These are phyloP conservation scores for Hecatera dysodea DNA, from an alignment of 2,888 invertebrate genomes.

Conservation along the genomic window DNA sequence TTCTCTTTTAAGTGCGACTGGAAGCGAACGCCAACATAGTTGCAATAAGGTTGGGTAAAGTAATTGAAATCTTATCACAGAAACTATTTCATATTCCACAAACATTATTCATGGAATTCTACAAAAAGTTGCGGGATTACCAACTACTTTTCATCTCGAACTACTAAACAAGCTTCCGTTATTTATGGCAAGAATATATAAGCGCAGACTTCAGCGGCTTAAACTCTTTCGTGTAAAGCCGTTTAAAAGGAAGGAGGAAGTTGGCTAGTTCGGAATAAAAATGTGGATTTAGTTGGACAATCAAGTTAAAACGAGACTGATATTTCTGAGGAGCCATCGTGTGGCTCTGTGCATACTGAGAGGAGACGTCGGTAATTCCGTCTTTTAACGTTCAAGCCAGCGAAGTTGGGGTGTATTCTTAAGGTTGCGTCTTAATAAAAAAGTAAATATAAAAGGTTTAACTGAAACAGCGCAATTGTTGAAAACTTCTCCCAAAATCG, in stretches of 20 bases:
- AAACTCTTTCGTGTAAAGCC: slow-evolving; percentile 19
- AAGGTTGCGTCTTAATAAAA: slow-evolving; percentile 4
- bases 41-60: too few species aligned
- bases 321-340: slow-evolving; percentile 39
- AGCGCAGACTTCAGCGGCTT: slow-evolving; percentile 24
- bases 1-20: too few species aligned
- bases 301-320: slow-evolving; percentile 37
- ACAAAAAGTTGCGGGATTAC: slow-evolving; percentile 31
- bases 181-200: slow-evolving; percentile 44
- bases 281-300: slow-evolving; percentile 43
- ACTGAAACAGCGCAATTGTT: too few species aligned
- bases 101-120: slow-evolving; percentile 20
- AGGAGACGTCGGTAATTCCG: slow-evolving; percentile 61
- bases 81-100: background rate
- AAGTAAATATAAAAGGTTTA: background rate
- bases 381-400: slow-evolving; percentile 54
- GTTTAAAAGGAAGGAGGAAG: slow-evolving; percentile 27
- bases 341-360: slow-evolving; percentile 59
- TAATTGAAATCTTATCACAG: too few species aligned
- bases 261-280: slow-evolving; percentile 28
- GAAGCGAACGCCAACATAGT: too few species aligned
- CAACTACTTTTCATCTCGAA: slow-evolving; percentile 38
- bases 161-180: slow-evolving; percentile 34
- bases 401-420: slow-evolving; percentile 40
- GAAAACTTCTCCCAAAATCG: too few species aligned